Evolutionary conservation across 2,888 invertebrate species (phyloP).

Genomic region (Hypolimnas misippus): DNA sequence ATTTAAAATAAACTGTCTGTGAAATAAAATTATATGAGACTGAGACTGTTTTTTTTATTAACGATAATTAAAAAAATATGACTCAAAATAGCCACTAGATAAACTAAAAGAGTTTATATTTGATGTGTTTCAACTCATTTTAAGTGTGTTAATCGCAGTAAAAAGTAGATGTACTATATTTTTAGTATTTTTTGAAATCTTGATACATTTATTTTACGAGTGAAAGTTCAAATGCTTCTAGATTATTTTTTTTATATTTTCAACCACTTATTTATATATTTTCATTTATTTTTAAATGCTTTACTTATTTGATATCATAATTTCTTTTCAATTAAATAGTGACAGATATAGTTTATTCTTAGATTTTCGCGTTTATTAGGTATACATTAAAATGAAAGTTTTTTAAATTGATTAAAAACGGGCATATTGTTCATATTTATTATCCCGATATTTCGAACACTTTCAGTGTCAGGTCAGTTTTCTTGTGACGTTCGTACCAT

Average conservation of each 20-base stretch:
- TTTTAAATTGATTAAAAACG: too few species aligned
- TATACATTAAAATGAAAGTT: too few species aligned
- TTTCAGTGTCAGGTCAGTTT: too few species aligned
- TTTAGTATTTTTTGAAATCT: conserved; percentile 1
- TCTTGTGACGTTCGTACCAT: too few species aligned
- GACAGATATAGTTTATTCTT: too few species aligned
- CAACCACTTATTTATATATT: background rate
- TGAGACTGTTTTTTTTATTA: too few species aligned
- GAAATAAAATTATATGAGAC: background rate
- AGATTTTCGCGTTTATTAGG: too few species aligned
- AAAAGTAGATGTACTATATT: background rate
- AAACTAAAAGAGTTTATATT: background rate
- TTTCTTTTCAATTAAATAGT: too few species aligned
- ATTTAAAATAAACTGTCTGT: too few species aligned
- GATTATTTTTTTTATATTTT: background rate
- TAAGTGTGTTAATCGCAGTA: background rate
- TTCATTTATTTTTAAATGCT: background rate
- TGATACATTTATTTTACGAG: background rate
- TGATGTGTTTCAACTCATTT: conserved; percentile 4
- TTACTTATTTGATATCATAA: too few species aligned
- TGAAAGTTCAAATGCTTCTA: background rate
- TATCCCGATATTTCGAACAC: too few species aligned
- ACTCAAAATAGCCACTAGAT: background rate
- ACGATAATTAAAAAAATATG: background rate
- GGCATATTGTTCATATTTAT: too few species aligned